phyloP scores from a whole-genome alignment of 2,888 invertebrate species.

The Cremastinae sp. region DNA sequence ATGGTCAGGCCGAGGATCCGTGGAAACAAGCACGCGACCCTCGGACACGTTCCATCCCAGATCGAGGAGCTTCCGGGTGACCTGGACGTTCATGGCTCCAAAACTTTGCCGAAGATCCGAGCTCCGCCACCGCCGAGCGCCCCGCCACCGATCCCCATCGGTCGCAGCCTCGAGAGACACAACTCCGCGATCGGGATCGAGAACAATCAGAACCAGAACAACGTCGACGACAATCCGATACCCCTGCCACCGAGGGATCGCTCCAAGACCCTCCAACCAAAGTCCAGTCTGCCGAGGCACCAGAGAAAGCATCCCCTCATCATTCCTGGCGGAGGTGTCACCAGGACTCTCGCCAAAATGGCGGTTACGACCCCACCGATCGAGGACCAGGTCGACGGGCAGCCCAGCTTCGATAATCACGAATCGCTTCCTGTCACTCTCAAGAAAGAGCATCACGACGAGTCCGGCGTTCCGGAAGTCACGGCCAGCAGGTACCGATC shows the following conservation, averaged over 20 bases:
- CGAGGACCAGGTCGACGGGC: slow-evolving; percentile 78
- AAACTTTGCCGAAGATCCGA: slow-evolving; percentile 75
- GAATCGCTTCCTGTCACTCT: slow-evolving; percentile 55
- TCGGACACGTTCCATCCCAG: slow-evolving; percentile 67
- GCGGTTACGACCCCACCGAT: slow-evolving; percentile 79
- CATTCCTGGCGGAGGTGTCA: slow-evolving; percentile 86
- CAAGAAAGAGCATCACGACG: slow-evolving; percentile 62
- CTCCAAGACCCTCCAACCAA: slow-evolving; percentile 83
- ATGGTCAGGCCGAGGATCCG: slow-evolving; percentile 82
- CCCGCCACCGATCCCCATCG: slow-evolving; percentile 66
- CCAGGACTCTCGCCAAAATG: slow-evolving; percentile 84
- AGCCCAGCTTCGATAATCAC: slow-evolving; percentile 49
- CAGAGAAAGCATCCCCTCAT: slow-evolving; percentile 91
- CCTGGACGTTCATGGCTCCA: slow-evolving; percentile 74
- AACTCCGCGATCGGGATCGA: slow-evolving; percentile 74
- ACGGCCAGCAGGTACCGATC: slow-evolving; percentile 71
- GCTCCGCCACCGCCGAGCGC: slow-evolving; percentile 73
- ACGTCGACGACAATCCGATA: slow-evolving; percentile 84
- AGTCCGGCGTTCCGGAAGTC: slow-evolving; percentile 65
- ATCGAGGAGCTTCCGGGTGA: slow-evolving; percentile 72
- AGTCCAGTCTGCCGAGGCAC: slow-evolving; percentile 86
- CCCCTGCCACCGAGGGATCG: slow-evolving; percentile 91
- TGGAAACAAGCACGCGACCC: slow-evolving; percentile 81
- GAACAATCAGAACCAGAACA: slow-evolving; percentile 70
- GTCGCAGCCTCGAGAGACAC: slow-evolving; percentile 68